Percentiles rank a stretch among this genome's conserved stretches.
phyloP scores from a whole-genome alignment of 2,113 vertebrate species.

The Romanogobio albipinnatus region DNA sequence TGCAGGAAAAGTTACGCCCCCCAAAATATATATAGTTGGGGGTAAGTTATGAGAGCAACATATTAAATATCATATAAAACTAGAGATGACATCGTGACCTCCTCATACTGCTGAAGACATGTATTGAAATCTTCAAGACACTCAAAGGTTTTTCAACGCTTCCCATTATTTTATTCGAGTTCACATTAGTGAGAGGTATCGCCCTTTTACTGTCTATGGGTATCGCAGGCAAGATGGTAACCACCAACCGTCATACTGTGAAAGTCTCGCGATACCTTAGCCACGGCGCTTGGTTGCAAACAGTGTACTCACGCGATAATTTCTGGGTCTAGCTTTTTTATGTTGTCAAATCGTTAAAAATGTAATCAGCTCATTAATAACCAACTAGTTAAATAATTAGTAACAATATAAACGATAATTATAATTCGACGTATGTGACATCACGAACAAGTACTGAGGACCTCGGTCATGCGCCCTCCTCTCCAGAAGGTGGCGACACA shows the following conservation, averaged over 20 bases:
- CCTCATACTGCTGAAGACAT: background rate
- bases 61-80: background rate
- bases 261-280: background rate
- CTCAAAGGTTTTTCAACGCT: background rate
- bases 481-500: constrained; percentile 15
- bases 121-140: background rate
- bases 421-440: background rate
- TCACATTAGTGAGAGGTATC: background rate
- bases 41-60: background rate
- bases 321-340: background rate
- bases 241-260: background rate
- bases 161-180: background rate
- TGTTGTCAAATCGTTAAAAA: background rate
- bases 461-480: background rate
- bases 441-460: background rate
- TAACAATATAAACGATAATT: background rate
- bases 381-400: background rate
- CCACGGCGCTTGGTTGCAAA: no score
- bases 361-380: background rate
- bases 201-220: no score
- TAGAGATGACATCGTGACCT: background rate
- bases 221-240: background rate
- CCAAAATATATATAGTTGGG: background rate
- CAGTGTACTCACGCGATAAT: background rate
- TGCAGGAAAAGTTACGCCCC: background rate